Base-by-base conservation (phyloP, 2,888 invertebrate genomes). In the Azorinus chamasolen region DNA sequence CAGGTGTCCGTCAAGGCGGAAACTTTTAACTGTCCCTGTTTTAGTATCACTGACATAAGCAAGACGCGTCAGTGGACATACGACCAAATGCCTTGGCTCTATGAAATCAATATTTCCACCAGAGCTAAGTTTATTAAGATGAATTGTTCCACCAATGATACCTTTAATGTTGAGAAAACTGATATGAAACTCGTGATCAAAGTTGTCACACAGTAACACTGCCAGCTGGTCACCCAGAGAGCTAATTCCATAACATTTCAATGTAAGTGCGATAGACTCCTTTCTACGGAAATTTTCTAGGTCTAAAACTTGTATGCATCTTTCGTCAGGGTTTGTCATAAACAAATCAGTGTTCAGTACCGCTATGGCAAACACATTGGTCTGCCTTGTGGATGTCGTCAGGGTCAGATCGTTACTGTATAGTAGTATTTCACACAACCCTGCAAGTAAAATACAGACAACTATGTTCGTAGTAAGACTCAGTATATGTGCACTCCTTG, bases 31-130 rank as follows among this genome's bases (percentile, higher is more conserved):
- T 8, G 69, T 22, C 8, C 72, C 68, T 22, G 63, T 55, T 53
- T 78, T 55, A 20, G 50, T 25, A n/a, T 78, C 78, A 22, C 72
- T 73, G 6, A 78, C 69, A 27, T 72, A 78, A 8, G 54, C 37
- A 20, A 78, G 43, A n/a, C 78, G 62, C 18, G 78, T 78, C 24
- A 68, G 16, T 0, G 68, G 51, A 55, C 78, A 78, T 16, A 69
- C 64, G 1, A 72, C 61, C 18, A 78, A 41, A 14, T 69, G 55
- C 39, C 64, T 50, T 8, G 72, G 78, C 12, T 22, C 39, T 46
- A 64, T 59, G 22, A 78, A 69, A 20, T 61, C 48, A 6, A 53
- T 41, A 4, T 57, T 27, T 14, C 78, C 78, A 14, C 54, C 48
- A 32, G 32, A 32, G 10, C 32, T 32, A n/a, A n/a, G n/a, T 45